Evolutionary conservation across 2,113 vertebrate genomes (phyloP).

Genomic region (Equus przewalskii): DNA sequence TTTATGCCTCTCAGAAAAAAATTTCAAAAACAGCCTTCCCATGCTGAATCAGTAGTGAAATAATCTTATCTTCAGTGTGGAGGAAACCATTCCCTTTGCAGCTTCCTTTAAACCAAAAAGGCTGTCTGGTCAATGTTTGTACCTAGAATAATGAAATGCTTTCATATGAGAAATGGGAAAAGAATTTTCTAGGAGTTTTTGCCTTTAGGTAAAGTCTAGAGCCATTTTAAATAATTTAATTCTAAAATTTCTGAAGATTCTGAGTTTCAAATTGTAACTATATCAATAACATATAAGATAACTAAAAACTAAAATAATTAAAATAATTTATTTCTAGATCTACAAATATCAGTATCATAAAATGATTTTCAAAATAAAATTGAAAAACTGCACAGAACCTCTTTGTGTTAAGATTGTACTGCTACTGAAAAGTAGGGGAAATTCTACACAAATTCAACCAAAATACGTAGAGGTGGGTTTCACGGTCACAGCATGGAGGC

Average conservation of each 20-base stretch:
- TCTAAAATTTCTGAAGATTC: slow-evolving; percentile 61
- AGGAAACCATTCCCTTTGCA: slow-evolving; percentile 1
- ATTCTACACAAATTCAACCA: slow-evolving; percentile 89
- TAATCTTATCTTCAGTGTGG: not conserved
- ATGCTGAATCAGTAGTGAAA: slow-evolving; percentile 31
- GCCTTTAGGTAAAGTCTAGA: slow-evolving; percentile 42
- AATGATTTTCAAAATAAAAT: not conserved
- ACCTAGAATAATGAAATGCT: slow-evolving; percentile 38
- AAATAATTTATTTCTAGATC: slow-evolving; percentile 24
- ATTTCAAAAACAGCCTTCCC: slow-evolving; percentile 26
- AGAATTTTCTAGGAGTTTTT: slow-evolving; percentile 62
- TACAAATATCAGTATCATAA: not conserved
- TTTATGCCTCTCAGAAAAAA: slow-evolving; percentile 51
- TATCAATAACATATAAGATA: slow-evolving; percentile 20
- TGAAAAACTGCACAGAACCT: not conserved
- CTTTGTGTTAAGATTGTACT: not conserved
- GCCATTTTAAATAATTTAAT: slow-evolving; percentile 64
- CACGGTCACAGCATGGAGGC: slow-evolving; percentile 88
- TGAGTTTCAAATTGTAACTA: slow-evolving; percentile 59
- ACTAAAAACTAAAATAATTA: not conserved
- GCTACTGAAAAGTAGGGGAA: not conserved
- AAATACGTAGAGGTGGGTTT: slow-evolving; percentile 86
- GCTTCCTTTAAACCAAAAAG: slow-evolving; percentile 54
- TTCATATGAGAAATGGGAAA: slow-evolving; percentile 56
- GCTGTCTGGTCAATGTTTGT: slow-evolving; percentile 20